phyloP scores from a whole-genome alignment of 2,797 vertebrate genomes.

The Selene dorsalis region DNA sequence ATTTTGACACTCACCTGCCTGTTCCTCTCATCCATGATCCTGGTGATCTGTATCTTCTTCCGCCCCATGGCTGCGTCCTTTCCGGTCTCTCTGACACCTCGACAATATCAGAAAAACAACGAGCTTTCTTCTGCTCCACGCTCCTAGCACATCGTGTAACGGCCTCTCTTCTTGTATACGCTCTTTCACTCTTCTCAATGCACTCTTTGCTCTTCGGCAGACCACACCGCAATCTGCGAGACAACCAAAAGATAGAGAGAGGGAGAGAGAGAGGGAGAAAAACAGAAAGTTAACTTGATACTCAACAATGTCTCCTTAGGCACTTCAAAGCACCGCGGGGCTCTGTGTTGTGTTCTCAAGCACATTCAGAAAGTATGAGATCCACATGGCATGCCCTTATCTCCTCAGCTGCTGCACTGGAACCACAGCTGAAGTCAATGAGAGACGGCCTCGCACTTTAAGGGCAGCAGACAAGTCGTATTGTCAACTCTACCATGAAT shows the following conservation, averaged over 20 bases:
- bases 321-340: slow-evolving; percentile 73
- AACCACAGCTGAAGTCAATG: slow-evolving; percentile 67
- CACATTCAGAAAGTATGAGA: slow-evolving; percentile 74
- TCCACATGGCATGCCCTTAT: slow-evolving; percentile 68
- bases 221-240: slow-evolving; percentile 75
- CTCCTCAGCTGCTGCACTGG: slow-evolving; percentile 70
- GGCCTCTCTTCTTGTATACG: slow-evolving; percentile 73
- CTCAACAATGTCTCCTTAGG: slow-evolving; percentile 70
- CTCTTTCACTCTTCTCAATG: slow-evolving; percentile 63
- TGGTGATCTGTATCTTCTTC: slow-evolving; percentile 99
- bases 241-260: slow-evolving; percentile 37
- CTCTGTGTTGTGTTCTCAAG: slow-evolving; percentile 70
- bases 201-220: slow-evolving; percentile 55
- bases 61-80: slow-evolving; percentile 93
- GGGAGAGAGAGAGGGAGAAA: slow-evolving; percentile 38
- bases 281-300: slow-evolving; percentile 70
- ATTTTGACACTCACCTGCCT: slow-evolving; percentile 90
- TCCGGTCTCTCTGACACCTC: slow-evolving; percentile 88
- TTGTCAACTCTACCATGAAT: neutral
- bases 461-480: slow-evolving; percentile 19
- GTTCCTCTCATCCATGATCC: slow-evolving; percentile 99
- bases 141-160: slow-evolving; percentile 94
- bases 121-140: slow-evolving; percentile 83
- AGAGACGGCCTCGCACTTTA: slow-evolving; percentile 35
- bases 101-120: slow-evolving; percentile 89